Base-by-base conservation (phyloP, 2,797 vertebrate genomes). In the Crax fasciolata region DNA sequence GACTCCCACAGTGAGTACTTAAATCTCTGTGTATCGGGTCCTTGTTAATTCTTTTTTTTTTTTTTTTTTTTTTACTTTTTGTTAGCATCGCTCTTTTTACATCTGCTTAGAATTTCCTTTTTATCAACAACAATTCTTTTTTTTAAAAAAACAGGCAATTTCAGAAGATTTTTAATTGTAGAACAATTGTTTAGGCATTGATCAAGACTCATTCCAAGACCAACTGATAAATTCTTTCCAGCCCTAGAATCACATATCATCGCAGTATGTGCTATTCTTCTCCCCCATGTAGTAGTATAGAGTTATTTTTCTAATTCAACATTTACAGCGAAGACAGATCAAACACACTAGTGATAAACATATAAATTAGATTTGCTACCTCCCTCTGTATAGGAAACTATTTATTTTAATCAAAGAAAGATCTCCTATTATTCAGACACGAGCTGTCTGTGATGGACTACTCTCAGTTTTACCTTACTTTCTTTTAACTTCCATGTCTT, bases 371-470 rank as follows among this genome's bases (percentile, higher is more conserved):
- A 66, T 84, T 91, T 82, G 66, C 43, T 76, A 30, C 5, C 11
- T 73, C 23, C 13, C 19, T 73, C 87, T 85, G 39, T 32, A 32
- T 57, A 38, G 66, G 49, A 28, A 88, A 75, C 18, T 38, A 66
- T 76, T 90, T 87, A 16, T 81, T 90, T 92, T 84, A 82, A 59
- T 84, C 49, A 81, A 84, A 81, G 59, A 79, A 83, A 11, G 13
- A 58, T 54, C 74, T 35, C 27, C n/a, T 73, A 2, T 75, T 90
- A 81, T 75, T 93, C 54, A 90, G 81, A 21, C 5, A 43, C 32
- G 51, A 84, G 25, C 11, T 76, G 17, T 39, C 80, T 94, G 66
- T 79, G 63, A 89, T 76, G 71, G 87, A 32, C 19, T 58, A 8
- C 39, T 43, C 4, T 84, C 46, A 67, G 55, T 43, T 87, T 73